Evolutionary conservation across 2,113 vertebrate genomes (phyloP).

Genomic region (Dicentrarchus labrax): DNA sequence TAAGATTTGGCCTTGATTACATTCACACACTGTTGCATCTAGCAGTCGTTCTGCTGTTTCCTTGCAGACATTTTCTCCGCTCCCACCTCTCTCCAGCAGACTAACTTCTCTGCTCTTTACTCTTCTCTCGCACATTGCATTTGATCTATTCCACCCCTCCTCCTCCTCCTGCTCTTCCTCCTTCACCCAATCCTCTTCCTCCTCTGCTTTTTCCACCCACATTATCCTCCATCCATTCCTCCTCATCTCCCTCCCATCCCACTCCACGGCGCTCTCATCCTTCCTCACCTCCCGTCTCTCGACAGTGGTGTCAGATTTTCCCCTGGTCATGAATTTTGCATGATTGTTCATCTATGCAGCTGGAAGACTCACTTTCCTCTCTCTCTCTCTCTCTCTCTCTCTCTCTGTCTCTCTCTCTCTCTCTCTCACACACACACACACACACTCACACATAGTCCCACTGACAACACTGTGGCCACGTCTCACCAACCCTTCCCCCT

Average conservation of each 20-base stretch:
- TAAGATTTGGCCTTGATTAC: not conserved
- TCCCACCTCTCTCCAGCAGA: not conserved
- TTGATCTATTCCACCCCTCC: not conserved
- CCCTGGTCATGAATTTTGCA: constrained; percentile 75
- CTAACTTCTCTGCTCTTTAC: constrained; percentile 16
- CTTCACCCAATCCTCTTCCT: constrained; percentile 17
- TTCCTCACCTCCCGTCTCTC: constrained; percentile 61
- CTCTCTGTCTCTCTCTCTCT: not conserved
- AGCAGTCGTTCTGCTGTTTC: not conserved
- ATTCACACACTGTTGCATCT: not conserved
- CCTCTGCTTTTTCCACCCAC: constrained; percentile 44
- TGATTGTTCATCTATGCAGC: constrained; percentile 64
- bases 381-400: not conserved
- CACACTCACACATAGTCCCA: constrained; percentile 41
- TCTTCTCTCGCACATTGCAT: constrained; percentile 20
- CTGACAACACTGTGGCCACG: constrained; percentile 23
- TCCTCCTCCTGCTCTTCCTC: constrained; percentile 1
- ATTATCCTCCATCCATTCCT: constrained; percentile 55
- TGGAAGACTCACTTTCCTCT: constrained; percentile 30
- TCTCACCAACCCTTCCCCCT: constrained; percentile 27
- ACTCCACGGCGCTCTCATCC: constrained; percentile 48
- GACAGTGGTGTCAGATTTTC: constrained; percentile 71
- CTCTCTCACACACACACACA: constrained; percentile 1
- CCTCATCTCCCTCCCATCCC: constrained; percentile 48
- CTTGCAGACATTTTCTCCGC: not conserved